phyloP scores from a whole-genome alignment of 2,113 vertebrate species.

The Podilymbus podiceps region DNA sequence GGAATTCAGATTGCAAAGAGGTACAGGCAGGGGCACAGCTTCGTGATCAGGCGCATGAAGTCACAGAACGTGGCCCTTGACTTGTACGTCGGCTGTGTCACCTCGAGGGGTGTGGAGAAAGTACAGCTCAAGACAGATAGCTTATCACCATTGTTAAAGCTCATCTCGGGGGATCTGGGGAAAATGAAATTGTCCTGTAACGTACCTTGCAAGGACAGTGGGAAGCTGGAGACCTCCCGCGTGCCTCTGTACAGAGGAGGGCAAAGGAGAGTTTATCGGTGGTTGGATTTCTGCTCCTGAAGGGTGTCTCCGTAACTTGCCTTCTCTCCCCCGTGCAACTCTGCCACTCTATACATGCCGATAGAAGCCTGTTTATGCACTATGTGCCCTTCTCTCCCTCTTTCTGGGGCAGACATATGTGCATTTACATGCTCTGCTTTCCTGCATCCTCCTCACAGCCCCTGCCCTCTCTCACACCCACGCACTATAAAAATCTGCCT shows the following conservation, averaged over 20 bases:
- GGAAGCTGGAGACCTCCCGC: not conserved
- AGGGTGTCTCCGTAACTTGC: fast-evolving
- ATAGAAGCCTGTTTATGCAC: not conserved
- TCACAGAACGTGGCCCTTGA: not conserved
- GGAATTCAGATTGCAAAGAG: not conserved
- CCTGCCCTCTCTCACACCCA: slow-evolving; percentile 36
- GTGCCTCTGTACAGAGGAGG: not conserved
- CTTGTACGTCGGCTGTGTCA: not conserved
- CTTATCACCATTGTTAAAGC: not conserved
- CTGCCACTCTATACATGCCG: not conserved
- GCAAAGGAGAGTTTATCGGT: not conserved
- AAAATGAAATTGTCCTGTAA: not conserved
- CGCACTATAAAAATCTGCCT: slow-evolving; percentile 31
- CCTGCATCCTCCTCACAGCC: slow-evolving; percentile 8
- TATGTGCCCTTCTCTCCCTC: not conserved
- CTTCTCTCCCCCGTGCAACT: not conserved
- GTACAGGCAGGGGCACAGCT: not conserved
- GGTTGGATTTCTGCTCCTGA: not conserved
- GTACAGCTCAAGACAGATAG: not conserved
- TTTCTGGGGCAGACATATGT: slow-evolving; percentile 14
- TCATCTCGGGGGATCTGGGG: not conserved
- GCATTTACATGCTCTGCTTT: slow-evolving; percentile 32
- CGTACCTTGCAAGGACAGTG: not conserved
- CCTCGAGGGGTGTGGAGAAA: not conserved
- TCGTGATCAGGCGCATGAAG: not conserved